Evolutionary conservation across 1,140 invertebrate genomes (phyloP), one percentile per base, ranked within the genome.

Genomic region (Drosophila rhopaloa): DNA sequence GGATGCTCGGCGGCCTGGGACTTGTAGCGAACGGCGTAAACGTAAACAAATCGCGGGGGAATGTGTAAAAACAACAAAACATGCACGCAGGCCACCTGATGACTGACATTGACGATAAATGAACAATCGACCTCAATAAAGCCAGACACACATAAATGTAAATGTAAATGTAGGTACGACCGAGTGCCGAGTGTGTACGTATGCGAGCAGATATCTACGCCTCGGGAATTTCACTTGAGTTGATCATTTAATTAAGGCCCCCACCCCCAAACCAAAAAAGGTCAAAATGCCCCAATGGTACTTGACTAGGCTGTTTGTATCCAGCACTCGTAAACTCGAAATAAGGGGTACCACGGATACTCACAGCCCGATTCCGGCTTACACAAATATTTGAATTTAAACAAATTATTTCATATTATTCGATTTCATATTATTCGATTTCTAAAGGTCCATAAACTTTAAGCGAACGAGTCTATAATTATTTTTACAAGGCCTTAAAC

Each of bases 21-120:
- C 27, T 48, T 48, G 71, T 73, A 61, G 54, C 48, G 55, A 62
- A 63, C 24, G 73, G 35, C 65, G 67, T 73, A 71, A 70, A 83
- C 59, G 72, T 79, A 75, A 66, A 53, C 59, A 54, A 81, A 54
- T 71, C 54, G 75, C 68, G 47, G 59, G 80, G 80, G 77, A 80
- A 84, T 84, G 77, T 85, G 81, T 85, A 68, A 85, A 85, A 63
- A 68, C 81, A 84, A 84, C 81, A 84, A 84, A 80, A 67, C 81
- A 85, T 67, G 73, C 79, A 67, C 62, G 58, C 77, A 84, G 77
- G 58, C 81, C 81, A 84, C 76, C 81, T 73, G 81, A 81, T 76
- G 81, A 84, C 81, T 84, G 81, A 84, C 81, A 84, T 84, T 84
- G 81, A 85, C 81, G 81, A 84, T 84, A 84, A 84, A 84, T 84